Base-by-base conservation (phyloP, 2,113 vertebrate genomes). In the Jaculus jaculus region DNA sequence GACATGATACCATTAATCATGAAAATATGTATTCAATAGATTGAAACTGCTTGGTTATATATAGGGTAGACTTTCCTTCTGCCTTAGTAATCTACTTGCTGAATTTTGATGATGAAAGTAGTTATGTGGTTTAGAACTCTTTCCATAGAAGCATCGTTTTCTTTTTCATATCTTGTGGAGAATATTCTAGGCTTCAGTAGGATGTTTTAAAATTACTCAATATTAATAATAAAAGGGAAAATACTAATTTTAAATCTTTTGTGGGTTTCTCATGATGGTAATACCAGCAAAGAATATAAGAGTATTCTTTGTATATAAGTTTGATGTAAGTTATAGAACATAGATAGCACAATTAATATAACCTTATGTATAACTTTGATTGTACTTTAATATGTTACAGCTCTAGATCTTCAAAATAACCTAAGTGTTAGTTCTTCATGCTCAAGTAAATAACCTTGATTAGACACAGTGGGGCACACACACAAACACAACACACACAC, bases 131-230 rank as follows among this genome's bases (percentile, higher is more conserved):
- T 95, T 89, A 92, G n/a, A 17, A 16, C 3, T 90, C 82, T 20
- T 83, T 79, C n/a, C 74, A 24, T 86, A 89, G 51, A 68, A 83
- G 87, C 77, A 58, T 24, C 5, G 3, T 51, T 65, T 81, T 65
- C 34, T 84, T n/a, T 30, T 68, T 60, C 65, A 8, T 79, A 47
- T 71, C 24, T 84, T 68, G 2, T 65, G 20, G 28, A 87, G 60
- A 39, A 15, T 2, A 71, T 84, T 79, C n/a, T 90, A 16, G 94
- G 17, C 61, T 26, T 90, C 42, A 20, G 61, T 21, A 77, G 26
- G 17, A 81, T 94, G 4, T 92, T 58, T 93, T 87, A 75, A 87
- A 87, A 90, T 90, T 87, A 2, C 3, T 12, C 39, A 84, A 80
- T n/a, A 81, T 60, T 84, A 24, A 6, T 63, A 84, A 63, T 73